Evolutionary conservation across 2,113 vertebrate genomes (phyloP).

Genomic region (Oreotragus oreotragus): DNA sequence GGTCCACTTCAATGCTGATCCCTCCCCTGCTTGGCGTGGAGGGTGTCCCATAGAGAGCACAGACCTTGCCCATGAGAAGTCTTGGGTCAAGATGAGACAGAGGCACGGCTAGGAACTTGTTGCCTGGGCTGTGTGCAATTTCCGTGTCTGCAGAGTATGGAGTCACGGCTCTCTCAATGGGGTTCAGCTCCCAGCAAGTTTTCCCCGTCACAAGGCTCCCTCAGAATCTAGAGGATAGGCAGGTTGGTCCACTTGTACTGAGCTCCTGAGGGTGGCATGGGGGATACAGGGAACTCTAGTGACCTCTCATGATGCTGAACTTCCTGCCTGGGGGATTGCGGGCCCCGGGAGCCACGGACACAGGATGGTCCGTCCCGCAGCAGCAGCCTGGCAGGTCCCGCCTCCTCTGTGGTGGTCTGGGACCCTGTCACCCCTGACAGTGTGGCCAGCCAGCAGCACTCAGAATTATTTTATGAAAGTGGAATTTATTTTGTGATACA

Average conservation of each 20-base stretch:
- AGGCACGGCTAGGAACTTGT: background rate
- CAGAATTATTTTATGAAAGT: constrained; percentile 20
- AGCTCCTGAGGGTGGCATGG: background rate
- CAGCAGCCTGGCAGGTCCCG: background rate
- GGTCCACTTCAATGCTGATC: accelerated
- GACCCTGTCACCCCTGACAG: background rate
- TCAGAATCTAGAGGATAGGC: background rate
- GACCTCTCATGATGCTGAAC: background rate
- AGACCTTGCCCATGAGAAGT: background rate
- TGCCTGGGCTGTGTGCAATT: background rate
- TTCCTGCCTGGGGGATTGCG: background rate
- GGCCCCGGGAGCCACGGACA: background rate
- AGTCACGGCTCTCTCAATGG: no score
- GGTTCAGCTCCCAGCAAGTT: background rate
- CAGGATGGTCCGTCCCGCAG: no score
- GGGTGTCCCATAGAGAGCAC: background rate
- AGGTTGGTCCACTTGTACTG: no score
- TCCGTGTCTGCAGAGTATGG: background rate
- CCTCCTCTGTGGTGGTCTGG: background rate
- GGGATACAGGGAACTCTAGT: background rate
- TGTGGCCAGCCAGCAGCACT: background rate
- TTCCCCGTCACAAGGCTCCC: background rate
- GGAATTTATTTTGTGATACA: constrained; percentile 34
- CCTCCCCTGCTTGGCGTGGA: background rate
- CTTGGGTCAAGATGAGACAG: background rate